Base-by-base conservation (phyloP, 1,140 invertebrate species). In the Drosophila nannoptera region DNA sequence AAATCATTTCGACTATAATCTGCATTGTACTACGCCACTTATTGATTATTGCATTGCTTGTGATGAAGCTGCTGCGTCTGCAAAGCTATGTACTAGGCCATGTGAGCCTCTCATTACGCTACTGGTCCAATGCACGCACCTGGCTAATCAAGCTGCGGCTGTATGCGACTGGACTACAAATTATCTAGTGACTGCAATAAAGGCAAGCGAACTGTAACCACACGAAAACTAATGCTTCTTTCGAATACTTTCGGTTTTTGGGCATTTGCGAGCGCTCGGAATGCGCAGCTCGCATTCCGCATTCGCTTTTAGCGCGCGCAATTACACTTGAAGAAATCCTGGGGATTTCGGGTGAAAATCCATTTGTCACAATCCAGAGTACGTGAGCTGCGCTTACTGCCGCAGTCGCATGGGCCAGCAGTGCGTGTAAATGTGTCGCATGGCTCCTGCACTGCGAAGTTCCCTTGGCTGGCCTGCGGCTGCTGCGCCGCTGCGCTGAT, bases 281-380 rank as follows among this genome's bases (percentile, higher is more conserved):
- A 43, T 75, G 64, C 42, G 63, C 42, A 59, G 43, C 72, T 69
- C 65, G 59, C 56, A 76, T 73, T 77, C 70, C 78, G 75, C 68
- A 77, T 84, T 86, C 71, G 70, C 77, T 87, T 81, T 84, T 77
- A 86, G 71, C 81, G 77, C 75, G 74, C 77, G 74, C 81, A 86
- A 86, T 86, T 86, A 87, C 81, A 86, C 81, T 86, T 86, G 77
- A 86, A 86, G 81, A 86, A 86, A 86, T 86, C 81, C 82, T 67
- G 74, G 70, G 81, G 81, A 86, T 86, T 86, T 72, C 77, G 72
- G 76, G 82, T 70, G 77, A 86, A 87, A 86, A 86, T 86, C 81
- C 81, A 86, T 86, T 86, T 86, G 81, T 86, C 81, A 86, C 81
- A 86, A 86, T 86, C 73, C 77, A 62, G 74, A 86, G 77, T 86